These are phyloP conservation scores for Aphaenogaster floridana DNA, from an alignment of 1,140 invertebrate species.

Conservation along the genomic window DNA sequence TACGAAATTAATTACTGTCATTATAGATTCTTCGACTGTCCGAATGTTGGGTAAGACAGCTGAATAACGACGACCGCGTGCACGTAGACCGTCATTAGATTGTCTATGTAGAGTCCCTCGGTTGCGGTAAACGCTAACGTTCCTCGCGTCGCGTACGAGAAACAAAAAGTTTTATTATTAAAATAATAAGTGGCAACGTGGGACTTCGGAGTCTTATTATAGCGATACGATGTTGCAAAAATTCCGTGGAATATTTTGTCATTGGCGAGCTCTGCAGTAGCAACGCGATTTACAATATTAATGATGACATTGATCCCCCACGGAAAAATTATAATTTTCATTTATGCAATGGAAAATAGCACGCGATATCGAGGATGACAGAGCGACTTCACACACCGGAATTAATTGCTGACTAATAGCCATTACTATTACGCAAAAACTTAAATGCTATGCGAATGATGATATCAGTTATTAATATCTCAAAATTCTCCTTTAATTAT, in stretches of 20 bases:
- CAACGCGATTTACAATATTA: not conserved
- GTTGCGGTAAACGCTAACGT: not conserved
- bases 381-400: not conserved
- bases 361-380: slow-evolving; percentile 13
- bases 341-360: not conserved
- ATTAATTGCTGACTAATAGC: slow-evolving; percentile 35
- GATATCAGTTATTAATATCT: not conserved
- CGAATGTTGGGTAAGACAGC: not conserved
- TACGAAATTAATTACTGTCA: slow-evolving; percentile 39
- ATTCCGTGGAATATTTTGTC: not conserved
- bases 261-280: not conserved
- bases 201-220: not conserved
- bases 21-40: slow-evolving; percentile 29
- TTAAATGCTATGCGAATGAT: not conserved
- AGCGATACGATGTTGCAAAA: not conserved
- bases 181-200: not conserved
- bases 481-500: not conserved
- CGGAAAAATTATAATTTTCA: not conserved
- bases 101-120: not conserved
- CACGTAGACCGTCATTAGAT: not conserved
- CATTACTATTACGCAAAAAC: not conserved
- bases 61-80: not conserved
- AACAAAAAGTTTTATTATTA: not conserved
- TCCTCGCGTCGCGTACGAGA: not conserved
- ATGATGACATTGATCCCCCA: not conserved